phyloP scores from a whole-genome alignment of 2,888 invertebrate genomes.

The Macaria liturata region DNA sequence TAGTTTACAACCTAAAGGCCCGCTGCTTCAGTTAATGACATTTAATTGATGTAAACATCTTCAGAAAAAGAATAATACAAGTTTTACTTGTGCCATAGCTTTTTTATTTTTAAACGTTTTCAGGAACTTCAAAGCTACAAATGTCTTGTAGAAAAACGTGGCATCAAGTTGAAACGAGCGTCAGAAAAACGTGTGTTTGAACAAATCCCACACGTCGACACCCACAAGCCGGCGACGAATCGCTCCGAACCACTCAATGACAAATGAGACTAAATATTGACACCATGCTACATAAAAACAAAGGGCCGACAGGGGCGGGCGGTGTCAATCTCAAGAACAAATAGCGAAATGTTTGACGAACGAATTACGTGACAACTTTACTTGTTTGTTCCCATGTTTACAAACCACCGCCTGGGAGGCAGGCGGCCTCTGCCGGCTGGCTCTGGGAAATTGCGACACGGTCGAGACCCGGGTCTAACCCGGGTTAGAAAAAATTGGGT shows the following conservation, averaged over 20 bases:
- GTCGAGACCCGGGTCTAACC: constrained; percentile 37
- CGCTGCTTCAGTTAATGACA: too few species aligned
- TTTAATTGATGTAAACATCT: too few species aligned
- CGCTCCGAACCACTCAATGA: constrained; percentile 67
- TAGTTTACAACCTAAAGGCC: too few species aligned
- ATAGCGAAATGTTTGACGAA: constrained; percentile 72
- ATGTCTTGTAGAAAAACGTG: constrained; percentile 3
- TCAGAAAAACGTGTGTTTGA: constrained; percentile 37
- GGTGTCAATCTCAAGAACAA: constrained; percentile 80
- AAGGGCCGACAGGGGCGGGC: constrained; percentile 69
- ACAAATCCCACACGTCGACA: constrained; percentile 48
- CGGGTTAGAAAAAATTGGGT: constrained; percentile 17
- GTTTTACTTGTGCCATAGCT: too few species aligned
- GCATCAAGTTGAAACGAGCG: constrained; percentile 7
- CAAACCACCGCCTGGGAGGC: constrained; percentile 48
- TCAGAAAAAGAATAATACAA: too few species aligned
- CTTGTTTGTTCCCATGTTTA: constrained; percentile 62
- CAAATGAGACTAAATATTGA: constrained; percentile 80
- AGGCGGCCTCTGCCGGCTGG: constrained; percentile 18
- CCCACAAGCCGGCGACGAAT: constrained; percentile 67
- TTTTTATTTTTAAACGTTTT: background rate
- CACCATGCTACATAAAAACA: constrained; percentile 74
- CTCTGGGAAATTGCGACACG: constrained; percentile 55
- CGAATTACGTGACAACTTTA: constrained; percentile 78
- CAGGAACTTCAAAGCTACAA: background rate